A percentile compares a stretch with the other conserved stretches of the same genome.
Conservation (phyloP, 1,140 invertebrate genomes). For the Manduca sexta region DNA sequence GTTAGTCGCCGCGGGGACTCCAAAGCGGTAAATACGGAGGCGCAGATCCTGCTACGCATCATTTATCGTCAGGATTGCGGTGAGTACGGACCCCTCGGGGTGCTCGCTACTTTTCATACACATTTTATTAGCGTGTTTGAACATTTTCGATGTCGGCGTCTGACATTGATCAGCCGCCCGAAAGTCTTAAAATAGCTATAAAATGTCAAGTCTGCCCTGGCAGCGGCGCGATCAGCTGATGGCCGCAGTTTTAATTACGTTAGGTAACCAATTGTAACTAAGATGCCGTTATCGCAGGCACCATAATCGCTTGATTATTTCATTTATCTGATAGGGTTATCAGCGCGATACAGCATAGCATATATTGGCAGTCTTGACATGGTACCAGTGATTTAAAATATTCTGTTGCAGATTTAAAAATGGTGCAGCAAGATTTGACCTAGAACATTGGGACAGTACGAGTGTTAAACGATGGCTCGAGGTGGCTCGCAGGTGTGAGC, state of each 20-base stretch:
- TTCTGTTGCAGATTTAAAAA: conserved; percentile 67
- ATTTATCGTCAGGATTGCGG: conserved; percentile 68
- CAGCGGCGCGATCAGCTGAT: conserved; percentile 66
- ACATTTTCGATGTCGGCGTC: conserved; percentile 26
- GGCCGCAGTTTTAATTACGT: conserved; percentile 62
- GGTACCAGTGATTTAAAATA: conserved; percentile 36
- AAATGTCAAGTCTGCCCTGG: conserved; percentile 66
- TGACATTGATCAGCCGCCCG: conserved; percentile 70
- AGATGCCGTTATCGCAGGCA: conserved; percentile 22
- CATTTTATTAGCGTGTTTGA: conserved; percentile 13
- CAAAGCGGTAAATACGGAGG: conserved; percentile 70
- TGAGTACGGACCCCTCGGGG: conserved; percentile 37
- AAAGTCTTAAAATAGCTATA: conserved; percentile 68
- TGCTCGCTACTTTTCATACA: conserved; percentile 11
- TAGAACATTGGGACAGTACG: conserved; percentile 42
- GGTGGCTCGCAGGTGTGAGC: conserved; percentile 56
- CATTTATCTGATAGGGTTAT: conserved; percentile 38
- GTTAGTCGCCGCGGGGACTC: conserved; percentile 66
- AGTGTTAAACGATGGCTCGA: conserved; percentile 45
- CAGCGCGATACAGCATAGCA: conserved; percentile 26
- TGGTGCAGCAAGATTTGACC: conserved; percentile 74
- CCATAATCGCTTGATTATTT: conserved; percentile 33
- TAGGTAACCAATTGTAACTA: conserved; percentile 50
- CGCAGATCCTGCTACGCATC: conserved; percentile 60
- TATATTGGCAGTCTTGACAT: conserved; percentile 32